phyloP scores from a whole-genome alignment of 1,140 invertebrate genomes.

The Gonatopus flavifemur region DNA sequence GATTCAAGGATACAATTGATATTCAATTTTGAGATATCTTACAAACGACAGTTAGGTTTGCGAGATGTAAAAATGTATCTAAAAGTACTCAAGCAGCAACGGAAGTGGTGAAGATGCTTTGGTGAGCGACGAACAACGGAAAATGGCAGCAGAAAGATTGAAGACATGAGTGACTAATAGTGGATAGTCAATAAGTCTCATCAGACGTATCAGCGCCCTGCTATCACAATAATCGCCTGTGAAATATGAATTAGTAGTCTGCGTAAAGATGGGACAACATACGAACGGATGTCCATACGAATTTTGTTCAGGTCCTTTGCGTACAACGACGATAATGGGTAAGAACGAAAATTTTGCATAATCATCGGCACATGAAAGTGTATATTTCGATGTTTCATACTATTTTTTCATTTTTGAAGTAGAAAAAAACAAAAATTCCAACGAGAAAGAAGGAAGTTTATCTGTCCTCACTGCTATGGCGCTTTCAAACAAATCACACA shows the following conservation, averaged over 20 bases:
- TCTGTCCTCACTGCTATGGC: conserved; percentile 93
- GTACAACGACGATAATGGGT: conserved; percentile 66
- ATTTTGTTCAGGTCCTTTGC: conserved; percentile 85
- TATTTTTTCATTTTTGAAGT: conserved; percentile 31
- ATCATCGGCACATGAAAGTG: too few species aligned
- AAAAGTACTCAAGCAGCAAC: too few species aligned
- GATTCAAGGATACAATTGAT: too few species aligned
- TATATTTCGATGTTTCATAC: neutral
- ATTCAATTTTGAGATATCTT: too few species aligned
- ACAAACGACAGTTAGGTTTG: too few species aligned
- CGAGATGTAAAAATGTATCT: too few species aligned
- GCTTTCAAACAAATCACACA: conserved; percentile 95
- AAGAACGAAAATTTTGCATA: conserved; percentile 8
- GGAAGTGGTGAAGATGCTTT: conserved; percentile 92
- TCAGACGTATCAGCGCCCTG: conserved; percentile 90
- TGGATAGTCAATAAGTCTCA: conserved; percentile 97
- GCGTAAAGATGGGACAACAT: conserved; percentile 85
- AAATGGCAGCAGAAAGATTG: conserved; percentile 83
- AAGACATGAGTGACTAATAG: conserved; percentile 83
- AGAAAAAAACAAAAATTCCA: conserved; percentile 25
- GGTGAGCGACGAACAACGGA: conserved; percentile 79
- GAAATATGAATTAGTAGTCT: conserved; percentile 96
- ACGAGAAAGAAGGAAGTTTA: conserved; percentile 55
- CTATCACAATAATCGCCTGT: conserved; percentile 97
- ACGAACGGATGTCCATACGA: conserved; percentile 84